A percentile compares a stretch with the other conserved stretches of the same genome.
Evolutionary conservation across 2,797 vertebrate species (phyloP).

Genomic region (Acomys russatus): DNA sequence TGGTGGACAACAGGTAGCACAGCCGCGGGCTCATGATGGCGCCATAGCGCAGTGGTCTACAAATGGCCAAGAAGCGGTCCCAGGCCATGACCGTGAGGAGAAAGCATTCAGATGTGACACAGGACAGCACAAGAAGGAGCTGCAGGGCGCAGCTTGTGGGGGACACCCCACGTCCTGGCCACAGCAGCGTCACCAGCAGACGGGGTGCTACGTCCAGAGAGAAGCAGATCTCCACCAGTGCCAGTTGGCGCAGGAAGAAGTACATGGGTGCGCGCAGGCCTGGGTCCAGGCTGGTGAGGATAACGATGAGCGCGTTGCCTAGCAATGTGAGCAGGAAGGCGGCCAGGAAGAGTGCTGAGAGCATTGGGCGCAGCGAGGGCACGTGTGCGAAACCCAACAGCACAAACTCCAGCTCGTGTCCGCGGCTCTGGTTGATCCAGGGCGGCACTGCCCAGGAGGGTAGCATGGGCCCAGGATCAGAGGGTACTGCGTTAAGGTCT

Average conservation of each 20-base stretch:
- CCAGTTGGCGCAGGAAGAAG: constrained; percentile 29
- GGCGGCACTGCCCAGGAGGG: not conserved
- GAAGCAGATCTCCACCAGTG: constrained; percentile 78
- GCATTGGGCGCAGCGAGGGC: not conserved
- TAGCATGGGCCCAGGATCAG: not conserved
- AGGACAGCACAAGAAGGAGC: constrained; percentile 28
- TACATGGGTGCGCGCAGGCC: not conserved
- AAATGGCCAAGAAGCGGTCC: constrained; percentile 85
- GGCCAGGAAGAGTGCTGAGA: constrained; percentile 32
- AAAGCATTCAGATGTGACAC: constrained; percentile 44
- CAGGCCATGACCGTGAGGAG: constrained; percentile 71
- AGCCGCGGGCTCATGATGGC: not conserved
- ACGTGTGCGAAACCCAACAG: constrained; percentile 74
- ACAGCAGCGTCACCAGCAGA: constrained; percentile 69
- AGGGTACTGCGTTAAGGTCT: not conserved
- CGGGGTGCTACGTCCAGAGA: constrained; percentile 71
- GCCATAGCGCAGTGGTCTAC: constrained; percentile 53
- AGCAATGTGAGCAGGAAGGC: constrained; percentile 57
- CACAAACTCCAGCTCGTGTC: not conserved
- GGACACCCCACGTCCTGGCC: not conserved
- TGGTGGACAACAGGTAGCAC: not conserved
- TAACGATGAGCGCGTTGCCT: constrained; percentile 65
- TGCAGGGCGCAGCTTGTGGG: constrained; percentile 30
- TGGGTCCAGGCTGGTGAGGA: constrained; percentile 60
- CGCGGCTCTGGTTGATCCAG: not conserved